These are phyloP conservation scores for Sinotaia quadrata DNA, from an alignment of 2,888 invertebrate species.

Conservation along the genomic window DNA sequence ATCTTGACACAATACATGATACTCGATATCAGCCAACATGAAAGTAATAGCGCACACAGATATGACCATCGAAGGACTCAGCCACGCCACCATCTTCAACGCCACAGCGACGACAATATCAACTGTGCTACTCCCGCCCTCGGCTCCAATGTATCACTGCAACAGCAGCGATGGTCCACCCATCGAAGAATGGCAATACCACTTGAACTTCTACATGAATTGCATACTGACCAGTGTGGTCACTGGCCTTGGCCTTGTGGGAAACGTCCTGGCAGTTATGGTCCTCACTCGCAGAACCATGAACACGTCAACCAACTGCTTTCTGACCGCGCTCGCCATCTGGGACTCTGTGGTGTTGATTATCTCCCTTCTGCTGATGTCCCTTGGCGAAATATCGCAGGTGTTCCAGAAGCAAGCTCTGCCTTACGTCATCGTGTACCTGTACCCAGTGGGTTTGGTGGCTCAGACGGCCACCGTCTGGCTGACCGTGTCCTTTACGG, in stretches of 20 bases:
- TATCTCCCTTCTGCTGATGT: constrained; percentile 62
- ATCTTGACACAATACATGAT: too few species aligned
- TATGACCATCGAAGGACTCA: not conserved
- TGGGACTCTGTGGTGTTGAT: constrained; percentile 70
- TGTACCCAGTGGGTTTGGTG: constrained; percentile 83
- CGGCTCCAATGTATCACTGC: not conserved
- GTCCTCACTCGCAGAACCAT: constrained; percentile 79
- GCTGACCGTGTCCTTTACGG: constrained; percentile 79
- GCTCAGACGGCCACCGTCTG: constrained; percentile 96
- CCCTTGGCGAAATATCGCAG: constrained; percentile 53
- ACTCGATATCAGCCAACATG: too few species aligned
- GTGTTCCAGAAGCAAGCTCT: constrained; percentile 48
- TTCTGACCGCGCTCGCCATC: constrained; percentile 67
- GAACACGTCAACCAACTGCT: constrained; percentile 81
- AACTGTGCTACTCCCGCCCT: not conserved
- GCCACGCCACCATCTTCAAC: not conserved
- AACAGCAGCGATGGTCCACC: constrained; percentile 15
- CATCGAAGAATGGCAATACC: constrained; percentile 2
- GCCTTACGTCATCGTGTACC: constrained; percentile 66
- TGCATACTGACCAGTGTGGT: constrained; percentile 61
- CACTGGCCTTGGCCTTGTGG: constrained; percentile 79
- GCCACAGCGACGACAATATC: not conserved
- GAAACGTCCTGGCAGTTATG: constrained; percentile 77
- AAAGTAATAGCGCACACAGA: too few species aligned
- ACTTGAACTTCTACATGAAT: constrained; percentile 50